Evolutionary conservation across 2,888 invertebrate genomes (phyloP), one percentile per base, ranked within the genome.

Genomic region (Parnassius glacialis): DNA sequence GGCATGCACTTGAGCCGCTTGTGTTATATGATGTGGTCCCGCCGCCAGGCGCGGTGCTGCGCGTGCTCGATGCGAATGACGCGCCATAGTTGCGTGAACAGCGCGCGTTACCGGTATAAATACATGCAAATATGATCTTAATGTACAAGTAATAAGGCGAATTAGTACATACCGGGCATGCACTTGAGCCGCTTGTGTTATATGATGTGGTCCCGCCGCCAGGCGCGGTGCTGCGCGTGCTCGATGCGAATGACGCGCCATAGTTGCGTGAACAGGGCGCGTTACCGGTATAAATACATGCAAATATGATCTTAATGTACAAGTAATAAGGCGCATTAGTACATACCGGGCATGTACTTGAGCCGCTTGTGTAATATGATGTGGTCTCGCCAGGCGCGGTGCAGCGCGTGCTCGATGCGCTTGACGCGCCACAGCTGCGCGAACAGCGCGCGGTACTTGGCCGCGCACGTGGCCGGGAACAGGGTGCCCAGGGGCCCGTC

Each of bases 401-500:
- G 95, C 69, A 98, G 88, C 50, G 95, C 94, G 81, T 95, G 95
- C 85, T 98, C 97, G 93, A 97, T 97, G 68, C 97, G 93, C 80
- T 97, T 97, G 57, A 96, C 95, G 70, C 96, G 93, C 97, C 97
- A 98, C 69, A 98, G 92, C 69, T 97, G 95, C 75, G 96, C 95
- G 88, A 97, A 98, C 43, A 97, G 93, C 68, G 95, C 94, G 69
- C 96, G 94, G 87, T 98, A 97, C 9, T 87, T 79, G 34, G 94
- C 94, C 72, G 96, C 95, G 77, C 95, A 93, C 34, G 94, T 93
- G 9, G 94, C 94, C 72, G 95, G 94, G 80, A 95, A 93, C 85
- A 97, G 95, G 45, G 97, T 97, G 77, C 96, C 96, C 64, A 98
- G 95, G 11, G 97, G 97, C 0, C 97, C 97, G 83, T 96, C 95